These are phyloP conservation scores for Plumapathes pennacea DNA, from an alignment of 92 coral and sea anemone genomes.

Conservation along the genomic window DNA sequence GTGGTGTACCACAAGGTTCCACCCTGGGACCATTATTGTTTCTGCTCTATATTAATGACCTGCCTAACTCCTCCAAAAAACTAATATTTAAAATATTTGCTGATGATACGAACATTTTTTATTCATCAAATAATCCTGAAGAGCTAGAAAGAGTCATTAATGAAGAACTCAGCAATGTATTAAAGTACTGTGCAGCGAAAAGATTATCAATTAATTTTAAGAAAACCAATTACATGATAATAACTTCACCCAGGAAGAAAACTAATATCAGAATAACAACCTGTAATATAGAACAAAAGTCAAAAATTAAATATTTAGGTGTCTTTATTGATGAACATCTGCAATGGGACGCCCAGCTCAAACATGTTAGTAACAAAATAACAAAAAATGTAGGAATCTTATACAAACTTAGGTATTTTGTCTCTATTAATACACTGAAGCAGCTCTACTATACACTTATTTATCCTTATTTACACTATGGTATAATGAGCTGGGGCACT, in stretches of 20 bases:
- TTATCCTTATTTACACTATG: slow-evolving; percentile 42
- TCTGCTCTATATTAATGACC: slow-evolving; percentile 43
- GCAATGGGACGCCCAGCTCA: slow-evolving; percentile 25
- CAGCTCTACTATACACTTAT: slow-evolving; percentile 28
- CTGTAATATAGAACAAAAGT: slow-evolving; percentile 5
- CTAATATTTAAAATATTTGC: slow-evolving; percentile 34
- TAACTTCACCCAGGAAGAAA: slow-evolving; percentile 7
- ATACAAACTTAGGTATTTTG: slow-evolving; percentile 21
- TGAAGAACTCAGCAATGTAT: slow-evolving; percentile 22
- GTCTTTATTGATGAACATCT: slow-evolving; percentile 30
- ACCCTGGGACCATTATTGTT: slow-evolving; percentile 48
- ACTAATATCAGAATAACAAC: slow-evolving; percentile 3
- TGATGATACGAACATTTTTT: slow-evolving; percentile 43
- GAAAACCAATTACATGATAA: slow-evolving; percentile 37
- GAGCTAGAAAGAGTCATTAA: slow-evolving; percentile 8
- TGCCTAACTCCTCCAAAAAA: slow-evolving; percentile 22
- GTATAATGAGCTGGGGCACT: slow-evolving; percentile 52
- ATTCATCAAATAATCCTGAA: slow-evolving; percentile 10
- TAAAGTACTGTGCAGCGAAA: slow-evolving; percentile 21
- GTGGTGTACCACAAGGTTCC: slow-evolving; percentile 47
- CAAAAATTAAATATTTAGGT: slow-evolving; percentile 16
- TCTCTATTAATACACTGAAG: slow-evolving; percentile 5
- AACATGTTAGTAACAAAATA: slow-evolving; percentile 27
- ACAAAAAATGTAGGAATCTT: slow-evolving; percentile 35
- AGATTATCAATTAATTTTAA: slow-evolving; percentile 39